Percentiles rank a stretch among this genome's conserved stretches.
phyloP scores from a whole-genome alignment of 2,888 invertebrate genomes.

The Lamellibrachia columna region DNA sequence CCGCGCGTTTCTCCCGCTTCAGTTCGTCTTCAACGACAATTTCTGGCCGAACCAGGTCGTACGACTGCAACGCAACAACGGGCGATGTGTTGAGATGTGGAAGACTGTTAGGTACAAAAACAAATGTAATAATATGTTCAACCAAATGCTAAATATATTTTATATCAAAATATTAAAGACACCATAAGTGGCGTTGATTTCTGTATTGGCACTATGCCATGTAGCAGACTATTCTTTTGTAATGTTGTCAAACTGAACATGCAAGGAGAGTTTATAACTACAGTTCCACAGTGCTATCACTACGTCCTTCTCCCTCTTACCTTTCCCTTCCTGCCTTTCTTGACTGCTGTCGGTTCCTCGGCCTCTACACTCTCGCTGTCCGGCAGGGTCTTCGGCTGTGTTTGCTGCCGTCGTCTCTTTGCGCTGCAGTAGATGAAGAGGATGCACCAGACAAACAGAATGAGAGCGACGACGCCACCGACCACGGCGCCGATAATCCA shows the following conservation, averaged over 20 bases:
- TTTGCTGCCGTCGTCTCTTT: neutral
- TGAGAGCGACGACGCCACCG: constrained; percentile 44
- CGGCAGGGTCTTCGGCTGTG: neutral
- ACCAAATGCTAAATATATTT: too few relatives aligned
- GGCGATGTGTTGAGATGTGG: neutral
- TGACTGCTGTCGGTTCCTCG: neutral
- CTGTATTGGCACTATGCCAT: too few relatives aligned
- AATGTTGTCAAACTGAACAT: too few relatives aligned
- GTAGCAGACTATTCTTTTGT: too few relatives aligned
- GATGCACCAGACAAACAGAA: constrained; percentile 45
- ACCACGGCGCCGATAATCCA: constrained; percentile 58
- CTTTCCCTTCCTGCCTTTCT: neutral
- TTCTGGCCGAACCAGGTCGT: neutral
- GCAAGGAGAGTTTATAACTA: too few relatives aligned
- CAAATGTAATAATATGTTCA: too few relatives aligned
- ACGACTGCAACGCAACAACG: neutral
- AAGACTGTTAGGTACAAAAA: too few relatives aligned
- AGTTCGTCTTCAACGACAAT: neutral
- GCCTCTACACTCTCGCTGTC: neutral
- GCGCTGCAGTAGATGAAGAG: constrained; percentile 46
- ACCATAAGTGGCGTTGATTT: too few relatives aligned
- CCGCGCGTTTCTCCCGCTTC: neutral
- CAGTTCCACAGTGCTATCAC: too few relatives aligned
- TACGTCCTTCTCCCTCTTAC: neutral
- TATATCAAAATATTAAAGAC: too few relatives aligned